These are phyloP conservation scores for Dynastes hyllus DNA, from an alignment of 2,888 invertebrate species.

Conservation along the genomic window DNA sequence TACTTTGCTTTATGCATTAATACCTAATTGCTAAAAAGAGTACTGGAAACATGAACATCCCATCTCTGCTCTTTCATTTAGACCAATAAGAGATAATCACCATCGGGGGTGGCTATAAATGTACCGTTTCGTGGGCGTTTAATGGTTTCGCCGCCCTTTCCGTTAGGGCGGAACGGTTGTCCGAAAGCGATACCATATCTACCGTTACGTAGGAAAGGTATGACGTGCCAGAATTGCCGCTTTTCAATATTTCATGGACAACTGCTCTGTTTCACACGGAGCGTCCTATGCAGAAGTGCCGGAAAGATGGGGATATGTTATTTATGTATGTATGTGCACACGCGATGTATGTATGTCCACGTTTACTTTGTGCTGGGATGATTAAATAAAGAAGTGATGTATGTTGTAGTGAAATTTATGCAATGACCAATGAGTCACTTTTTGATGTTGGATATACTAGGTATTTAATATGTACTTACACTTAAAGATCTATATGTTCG, in stretches of 20 bases:
- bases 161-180: not conserved
- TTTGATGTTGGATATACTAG: no score
- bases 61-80: no score
- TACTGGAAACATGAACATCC: no score
- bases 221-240: conserved; percentile 18
- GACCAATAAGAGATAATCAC: not conserved
- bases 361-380: no score
- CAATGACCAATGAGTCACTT: no score
- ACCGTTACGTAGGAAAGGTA: not conserved
- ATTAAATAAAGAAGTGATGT: no score
- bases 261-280: conserved; percentile 18
- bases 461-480: no score
- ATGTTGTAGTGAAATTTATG: no score
- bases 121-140: conserved; percentile 9
- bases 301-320: no score
- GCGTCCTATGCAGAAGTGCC: not conserved
- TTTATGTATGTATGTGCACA: no score
- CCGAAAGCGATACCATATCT: not conserved
- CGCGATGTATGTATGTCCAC: no score
- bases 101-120: not conserved
- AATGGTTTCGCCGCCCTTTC: conserved; percentile 10
- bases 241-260: conserved; percentile 23
- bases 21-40: not conserved
- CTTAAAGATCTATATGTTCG: no score
- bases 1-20: not conserved